phyloP scores from a whole-genome alignment of 2,113 vertebrate genomes.

The Australoheros scitulus region DNA sequence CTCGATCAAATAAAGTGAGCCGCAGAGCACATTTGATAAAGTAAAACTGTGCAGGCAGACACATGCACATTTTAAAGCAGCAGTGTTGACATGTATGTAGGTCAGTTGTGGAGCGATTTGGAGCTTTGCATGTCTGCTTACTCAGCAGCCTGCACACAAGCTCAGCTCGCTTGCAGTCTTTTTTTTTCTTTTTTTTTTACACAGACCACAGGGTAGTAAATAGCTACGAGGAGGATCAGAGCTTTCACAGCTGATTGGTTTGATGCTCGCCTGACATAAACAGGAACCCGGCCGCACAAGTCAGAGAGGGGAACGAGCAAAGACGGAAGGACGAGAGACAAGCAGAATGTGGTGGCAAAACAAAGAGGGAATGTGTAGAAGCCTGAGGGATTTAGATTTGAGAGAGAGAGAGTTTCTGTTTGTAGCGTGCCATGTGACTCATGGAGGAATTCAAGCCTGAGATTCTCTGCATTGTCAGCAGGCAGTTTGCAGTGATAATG shows the following conservation, averaged over 20 bases:
- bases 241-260: conserved; percentile 82
- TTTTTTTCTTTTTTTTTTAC: conserved; percentile 80
- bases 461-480: conserved; percentile 69
- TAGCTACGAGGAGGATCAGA: conserved; percentile 81
- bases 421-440: conserved; percentile 60
- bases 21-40: conserved; percentile 4
- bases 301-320: conserved; percentile 47
- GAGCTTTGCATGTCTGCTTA: conserved; percentile 66
- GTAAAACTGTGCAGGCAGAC: conserved; percentile 14
- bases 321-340: conserved; percentile 39
- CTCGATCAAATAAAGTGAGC: conserved; percentile 43
- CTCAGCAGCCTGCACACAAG: conserved; percentile 75
- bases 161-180: conserved; percentile 75
- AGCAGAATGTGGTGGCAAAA: conserved; percentile 47
- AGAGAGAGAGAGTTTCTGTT: conserved; percentile 31
- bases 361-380: conserved; percentile 57
- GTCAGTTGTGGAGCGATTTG: conserved; percentile 61
- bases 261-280: conserved; percentile 81
- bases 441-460: conserved; percentile 56
- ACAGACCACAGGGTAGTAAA: conserved; percentile 82
- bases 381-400: conserved; percentile 46
- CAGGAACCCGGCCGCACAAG: conserved; percentile 79
- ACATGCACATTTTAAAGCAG: conserved; percentile 19
- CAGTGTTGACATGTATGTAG: conserved; percentile 51
- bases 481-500: conserved; percentile 29